A percentile compares a stretch with the other conserved stretches of the same genome.
phyloP scores from a whole-genome alignment of 2,113 vertebrate genomes.

The Rafetus swinhoei region DNA sequence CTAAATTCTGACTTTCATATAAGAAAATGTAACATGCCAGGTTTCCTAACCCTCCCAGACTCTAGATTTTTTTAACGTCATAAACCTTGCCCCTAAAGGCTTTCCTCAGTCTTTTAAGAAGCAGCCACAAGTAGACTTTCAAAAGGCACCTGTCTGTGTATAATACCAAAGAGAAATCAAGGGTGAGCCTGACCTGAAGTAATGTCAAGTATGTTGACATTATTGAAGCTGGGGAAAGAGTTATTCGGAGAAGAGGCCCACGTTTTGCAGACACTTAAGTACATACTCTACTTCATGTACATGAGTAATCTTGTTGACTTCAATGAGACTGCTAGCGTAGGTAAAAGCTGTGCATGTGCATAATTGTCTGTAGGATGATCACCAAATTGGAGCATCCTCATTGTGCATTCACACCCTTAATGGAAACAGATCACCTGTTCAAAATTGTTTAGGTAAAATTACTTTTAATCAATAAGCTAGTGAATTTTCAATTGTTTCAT shows the following conservation, averaged over 20 bases:
- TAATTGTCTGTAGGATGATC: neutral
- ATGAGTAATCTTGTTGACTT: neutral
- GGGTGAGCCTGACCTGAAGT: slow-evolving; percentile 31
- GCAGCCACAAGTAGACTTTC: slow-evolving; percentile 17
- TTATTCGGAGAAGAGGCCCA: slow-evolving; percentile 13
- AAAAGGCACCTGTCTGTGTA: slow-evolving; percentile 56
- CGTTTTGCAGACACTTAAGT: neutral
- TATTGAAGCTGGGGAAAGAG: neutral
- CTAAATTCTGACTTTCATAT: slow-evolving; percentile 14
- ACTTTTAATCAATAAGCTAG: slow-evolving; percentile 46
- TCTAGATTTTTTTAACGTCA: slow-evolving; percentile 12
- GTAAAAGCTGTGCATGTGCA: neutral
- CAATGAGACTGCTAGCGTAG: neutral
- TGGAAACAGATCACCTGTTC: slow-evolving; percentile 47
- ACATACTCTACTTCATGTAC: neutral
- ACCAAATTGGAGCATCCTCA: neutral
- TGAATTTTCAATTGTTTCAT: slow-evolving; percentile 33
- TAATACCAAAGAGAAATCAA: slow-evolving; percentile 78
- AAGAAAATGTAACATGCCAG: neutral
- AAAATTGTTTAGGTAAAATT: slow-evolving; percentile 47
- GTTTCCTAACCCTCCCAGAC: slow-evolving; percentile 10
- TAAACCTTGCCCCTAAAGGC: slow-evolving; percentile 9
- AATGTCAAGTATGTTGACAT: slow-evolving; percentile 16
- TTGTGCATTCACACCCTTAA: slow-evolving; percentile 8
- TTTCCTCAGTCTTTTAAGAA: slow-evolving; percentile 50